Evolutionary conservation across 2,888 invertebrate species (phyloP), one percentile per base, ranked within the genome.

Genomic region (Pelosia muscerda): DNA sequence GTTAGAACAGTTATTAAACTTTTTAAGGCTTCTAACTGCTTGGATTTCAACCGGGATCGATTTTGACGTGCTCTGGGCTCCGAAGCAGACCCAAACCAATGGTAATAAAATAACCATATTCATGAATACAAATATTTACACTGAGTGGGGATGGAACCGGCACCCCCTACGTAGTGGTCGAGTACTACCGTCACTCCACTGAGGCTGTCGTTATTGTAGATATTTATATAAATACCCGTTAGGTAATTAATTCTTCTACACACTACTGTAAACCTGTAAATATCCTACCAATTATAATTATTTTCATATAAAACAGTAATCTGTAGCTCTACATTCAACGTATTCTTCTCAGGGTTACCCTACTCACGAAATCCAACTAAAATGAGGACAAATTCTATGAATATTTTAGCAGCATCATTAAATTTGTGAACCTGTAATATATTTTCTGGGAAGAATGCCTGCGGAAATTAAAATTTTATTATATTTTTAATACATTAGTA

Each of bases 331-430:
- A 57, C 26, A n/a, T 78, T 57, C 56, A 31, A 63, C 23, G 53
- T 34, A 59, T 54, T 65, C 26, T 15, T 10, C 57, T 57, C 65
- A 76, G 71, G 61, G 79, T 73, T 71, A 63, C 66, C 63, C 25
- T 63, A n/a, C 56, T 67, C 57, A 64, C 61, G 62, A 67, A 69
- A 67, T 53, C 28, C 49, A 55, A 28, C 63, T 68, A 63, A 70
- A 68, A 66, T 69, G 67, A 63, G 69, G 72, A 63, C 68, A 71
- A 71, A 65, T 53, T 53, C 57, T 49, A 60, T 81, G 71, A 79
- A 81, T 80, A 75, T 71, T 72, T 67, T 55, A 79, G 63, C 66
- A 38, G 58, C 63, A 77, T 70, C 68, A 70, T 49, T n/a, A n/a
- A n/a, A n/a, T 75, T 70, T 67, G 79, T n/a, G 74, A 72, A 69